These are phyloP conservation scores for Biston stratarius DNA, from an alignment of 2,888 invertebrate species.

Conservation along the genomic window DNA sequence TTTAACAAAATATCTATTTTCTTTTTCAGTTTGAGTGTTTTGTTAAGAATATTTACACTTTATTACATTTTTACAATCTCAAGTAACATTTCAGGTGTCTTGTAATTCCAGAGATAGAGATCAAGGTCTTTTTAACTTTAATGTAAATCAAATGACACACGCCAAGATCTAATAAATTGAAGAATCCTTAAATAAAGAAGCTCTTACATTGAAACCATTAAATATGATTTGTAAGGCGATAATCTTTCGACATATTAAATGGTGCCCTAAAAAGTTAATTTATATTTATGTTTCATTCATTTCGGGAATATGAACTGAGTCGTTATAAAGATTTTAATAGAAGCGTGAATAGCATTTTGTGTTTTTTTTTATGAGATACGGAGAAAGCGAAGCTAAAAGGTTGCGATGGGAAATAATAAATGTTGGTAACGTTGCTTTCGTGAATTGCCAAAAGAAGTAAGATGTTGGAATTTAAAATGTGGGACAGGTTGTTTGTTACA, in stretches of 20 bases:
- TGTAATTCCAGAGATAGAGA: neutral
- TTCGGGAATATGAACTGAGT: conserved; percentile 24
- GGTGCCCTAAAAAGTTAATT: conserved; percentile 29
- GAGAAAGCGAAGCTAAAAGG: conserved; percentile 29
- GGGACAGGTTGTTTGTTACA: neutral
- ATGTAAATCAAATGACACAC: neutral
- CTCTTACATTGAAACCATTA: conserved; percentile 24
- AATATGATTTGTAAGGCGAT: conserved; percentile 37
- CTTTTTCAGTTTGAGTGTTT: neutral
- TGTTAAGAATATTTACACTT: neutral
- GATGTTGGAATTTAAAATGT: neutral
- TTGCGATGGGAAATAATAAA: conserved; percentile 31
- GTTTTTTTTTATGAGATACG: conserved; percentile 23
- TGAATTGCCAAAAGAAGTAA: conserved; percentile 11
- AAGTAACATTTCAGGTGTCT: neutral
- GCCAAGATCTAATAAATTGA: conserved; percentile 7
- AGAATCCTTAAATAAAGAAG: conserved; percentile 18
- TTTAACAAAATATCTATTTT: neutral
- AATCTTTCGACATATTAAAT: conserved; percentile 31
- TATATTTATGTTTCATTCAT: conserved; percentile 30
- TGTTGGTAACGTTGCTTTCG: conserved; percentile 8
- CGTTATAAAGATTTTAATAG: conserved; percentile 31
- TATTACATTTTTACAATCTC: neutral
- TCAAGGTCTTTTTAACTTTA: neutral
- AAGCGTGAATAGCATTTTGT: conserved; percentile 30